Conservation (phyloP, 2,113 vertebrate species). For the Pachycephala philippinensis region DNA sequence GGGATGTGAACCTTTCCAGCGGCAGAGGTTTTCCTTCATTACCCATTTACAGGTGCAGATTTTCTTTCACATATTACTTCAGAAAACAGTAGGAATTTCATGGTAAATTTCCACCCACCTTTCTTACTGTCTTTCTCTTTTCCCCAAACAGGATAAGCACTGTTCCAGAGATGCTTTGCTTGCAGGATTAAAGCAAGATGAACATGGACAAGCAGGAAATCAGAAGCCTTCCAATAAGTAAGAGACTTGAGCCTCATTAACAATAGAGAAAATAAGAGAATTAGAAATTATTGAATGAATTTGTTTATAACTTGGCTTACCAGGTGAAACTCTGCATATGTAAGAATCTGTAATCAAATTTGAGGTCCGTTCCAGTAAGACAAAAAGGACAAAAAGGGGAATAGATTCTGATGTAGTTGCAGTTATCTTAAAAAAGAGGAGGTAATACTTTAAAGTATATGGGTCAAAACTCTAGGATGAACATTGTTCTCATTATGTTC, state of each 20-base stretch:
- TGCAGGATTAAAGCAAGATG: constrained; percentile 93
- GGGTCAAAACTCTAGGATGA: not conserved
- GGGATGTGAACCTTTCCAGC: constrained; percentile 94
- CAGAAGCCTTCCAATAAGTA: constrained; percentile 90
- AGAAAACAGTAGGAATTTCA: not conserved
- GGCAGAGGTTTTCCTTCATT: constrained; percentile 97
- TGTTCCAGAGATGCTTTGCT: constrained; percentile 96
- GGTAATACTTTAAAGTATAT: not conserved
- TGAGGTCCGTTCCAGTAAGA: not conserved
- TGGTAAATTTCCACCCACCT: not conserved
- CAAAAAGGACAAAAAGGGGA: not conserved
- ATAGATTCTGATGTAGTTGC: not conserved
- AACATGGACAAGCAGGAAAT: constrained; percentile 88
- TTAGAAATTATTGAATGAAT: not conserved
- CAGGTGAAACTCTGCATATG: not conserved
- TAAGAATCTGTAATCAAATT: not conserved
- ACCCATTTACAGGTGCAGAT: constrained; percentile 91
- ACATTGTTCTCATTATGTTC: not conserved
- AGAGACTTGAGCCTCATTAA: constrained; percentile 30
- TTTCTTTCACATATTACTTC: not conserved
- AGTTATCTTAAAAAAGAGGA: not conserved
- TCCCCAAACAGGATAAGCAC: constrained; percentile 89
- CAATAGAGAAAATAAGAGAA: not conserved
- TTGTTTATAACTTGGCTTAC: not conserved
- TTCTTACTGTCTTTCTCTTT: not conserved